Base-by-base conservation (phyloP, 2,113 vertebrate genomes). In the Poecile atricapillus region DNA sequence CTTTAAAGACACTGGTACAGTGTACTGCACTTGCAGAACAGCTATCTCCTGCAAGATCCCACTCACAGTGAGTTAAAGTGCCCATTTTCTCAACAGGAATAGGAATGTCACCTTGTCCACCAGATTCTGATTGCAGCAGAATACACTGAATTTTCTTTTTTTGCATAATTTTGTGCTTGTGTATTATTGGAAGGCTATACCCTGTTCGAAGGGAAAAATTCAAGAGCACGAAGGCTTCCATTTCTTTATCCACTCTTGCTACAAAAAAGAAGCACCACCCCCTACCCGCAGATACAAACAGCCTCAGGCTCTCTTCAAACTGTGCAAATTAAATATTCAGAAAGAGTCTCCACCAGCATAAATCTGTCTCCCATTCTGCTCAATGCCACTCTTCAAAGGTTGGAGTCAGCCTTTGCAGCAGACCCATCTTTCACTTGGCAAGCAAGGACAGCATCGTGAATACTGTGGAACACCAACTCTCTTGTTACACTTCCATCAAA, bases 391-490 rank as follows among this genome's bases (percentile, higher is more conserved):
- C 95, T 39, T 91, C 76, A 92, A 39, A 67, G 69, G 49, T 63
- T 8, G 10, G 12, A 41, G 41, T 64, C 63, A 28, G 37, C 15
- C 62, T 75, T 89, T 30, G 73, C 70, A 49, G 76, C 90, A 84
- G 79, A 78, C 13, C 23, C 8, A 35, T 37, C 80, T 83, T 24
- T 93, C 74, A 17, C 59, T 92, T 63, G 97, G 93, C 99, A 99
- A 91, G 98, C 96, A 47, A 99, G 97, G 35, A 98, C 98, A 3
- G 99, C 99, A 3, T 99, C 99, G 0, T 99, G 99, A 68, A 99
- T 73, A 11, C 98, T 99, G 60, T 98, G 98, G 83, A 99, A 99
- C 69, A 99, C 75, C 89, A 98, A 95, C 76, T 98, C 97, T 81
- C 94, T 96, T 13, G 97, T 98, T 84, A 98, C 59, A 5, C 94